A percentile compares a stretch with the other conserved stretches of the same genome.
Conservation (phyloP, 2,888 invertebrate species). For the Cataglyphis albicans region DNA sequence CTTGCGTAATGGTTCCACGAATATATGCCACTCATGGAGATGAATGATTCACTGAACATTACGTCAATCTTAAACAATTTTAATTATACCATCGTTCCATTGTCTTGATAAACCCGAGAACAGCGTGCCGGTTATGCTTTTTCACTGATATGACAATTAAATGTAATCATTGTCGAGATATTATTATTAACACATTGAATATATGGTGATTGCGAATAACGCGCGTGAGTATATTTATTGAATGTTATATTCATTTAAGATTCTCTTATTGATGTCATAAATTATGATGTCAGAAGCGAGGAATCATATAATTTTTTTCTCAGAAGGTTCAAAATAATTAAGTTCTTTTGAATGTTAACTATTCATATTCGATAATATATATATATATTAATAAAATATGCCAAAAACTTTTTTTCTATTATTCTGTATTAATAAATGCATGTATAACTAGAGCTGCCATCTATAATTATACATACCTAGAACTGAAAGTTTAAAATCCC, state of each 20-base stretch:
- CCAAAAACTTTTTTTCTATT: too few relatives aligned
- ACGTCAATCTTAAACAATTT: slow-evolving; percentile 64
- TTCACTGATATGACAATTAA: slow-evolving; percentile 37
- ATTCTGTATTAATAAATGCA: too few relatives aligned
- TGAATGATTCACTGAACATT: slow-evolving; percentile 43
- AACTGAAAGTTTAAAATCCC: too few relatives aligned
- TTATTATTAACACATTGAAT: background rate
- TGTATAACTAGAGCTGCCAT: too few relatives aligned
- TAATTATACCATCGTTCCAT: slow-evolving; percentile 46
- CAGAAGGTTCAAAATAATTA: too few relatives aligned
- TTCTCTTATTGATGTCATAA: too few relatives aligned
- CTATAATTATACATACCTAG: too few relatives aligned
- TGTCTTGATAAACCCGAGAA: slow-evolving; percentile 18
- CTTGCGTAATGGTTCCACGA: background rate
- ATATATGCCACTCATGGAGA: background rate
- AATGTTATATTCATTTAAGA: background rate
- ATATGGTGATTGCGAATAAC: background rate
- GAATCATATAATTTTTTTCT: too few relatives aligned
- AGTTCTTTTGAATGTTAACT: too few relatives aligned
- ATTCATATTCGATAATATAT: too few relatives aligned
- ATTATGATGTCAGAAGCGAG: too few relatives aligned
- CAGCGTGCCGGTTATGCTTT: slow-evolving; percentile 15
- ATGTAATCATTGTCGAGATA: slow-evolving; percentile 12
- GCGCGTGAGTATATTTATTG: background rate
- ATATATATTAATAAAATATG: too few relatives aligned